Evolutionary conservation across 2,797 vertebrate genomes (phyloP).

Genomic region (Sebastes oblongus): DNA sequence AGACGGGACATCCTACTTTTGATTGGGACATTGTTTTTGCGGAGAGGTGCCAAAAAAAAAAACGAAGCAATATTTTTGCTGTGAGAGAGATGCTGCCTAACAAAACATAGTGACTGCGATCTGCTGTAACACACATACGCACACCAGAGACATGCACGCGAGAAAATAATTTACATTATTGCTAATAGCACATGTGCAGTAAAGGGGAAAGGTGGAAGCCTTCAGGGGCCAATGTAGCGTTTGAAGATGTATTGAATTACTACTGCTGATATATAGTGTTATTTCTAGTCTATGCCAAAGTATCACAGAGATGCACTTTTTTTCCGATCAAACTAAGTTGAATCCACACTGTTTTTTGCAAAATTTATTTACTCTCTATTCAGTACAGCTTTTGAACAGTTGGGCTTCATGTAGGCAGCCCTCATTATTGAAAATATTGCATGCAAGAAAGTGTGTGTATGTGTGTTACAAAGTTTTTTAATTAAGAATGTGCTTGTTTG

Average conservation of each 20-base stretch:
- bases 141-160: constrained; percentile 54
- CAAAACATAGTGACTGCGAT: constrained; percentile 49
- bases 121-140: constrained; percentile 75
- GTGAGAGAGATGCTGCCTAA: constrained; percentile 61
- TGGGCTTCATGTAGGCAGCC: constrained; percentile 14
- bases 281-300: constrained; percentile 70
- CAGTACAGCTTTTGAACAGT: constrained; percentile 26
- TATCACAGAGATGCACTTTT: constrained; percentile 70
- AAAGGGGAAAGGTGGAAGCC: constrained; percentile 22
- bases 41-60: constrained; percentile 64
- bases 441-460: constrained; percentile 63
- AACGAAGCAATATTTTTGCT: constrained; percentile 65
- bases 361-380: constrained; percentile 37
- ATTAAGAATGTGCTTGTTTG: constrained; percentile 38
- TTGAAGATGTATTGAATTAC: constrained; percentile 56
- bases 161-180: constrained; percentile 28
- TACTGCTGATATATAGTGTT: constrained; percentile 65
- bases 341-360: constrained; percentile 39
- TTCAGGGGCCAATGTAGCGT: constrained; percentile 46
- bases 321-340: constrained; percentile 37
- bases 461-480: constrained; percentile 73
- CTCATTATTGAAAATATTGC: constrained; percentile 31
- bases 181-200: constrained; percentile 41
- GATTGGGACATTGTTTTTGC: constrained; percentile 37
- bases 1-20: constrained; percentile 38